Conservation (phyloP, 2,113 vertebrate genomes). For the Varanus salvator region DNA sequence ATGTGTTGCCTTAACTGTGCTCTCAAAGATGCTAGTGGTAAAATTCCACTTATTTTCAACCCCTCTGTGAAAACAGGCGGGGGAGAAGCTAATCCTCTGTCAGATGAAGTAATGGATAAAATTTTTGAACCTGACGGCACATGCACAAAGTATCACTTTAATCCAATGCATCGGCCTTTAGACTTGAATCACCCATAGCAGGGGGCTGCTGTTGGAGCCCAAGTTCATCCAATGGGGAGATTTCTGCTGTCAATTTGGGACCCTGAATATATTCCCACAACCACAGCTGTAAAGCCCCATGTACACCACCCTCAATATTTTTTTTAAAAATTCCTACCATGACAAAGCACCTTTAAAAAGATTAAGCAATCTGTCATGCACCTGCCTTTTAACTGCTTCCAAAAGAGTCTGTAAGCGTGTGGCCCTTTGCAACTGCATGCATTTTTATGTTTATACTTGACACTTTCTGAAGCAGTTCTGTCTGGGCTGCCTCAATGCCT, state of each 20-base stretch:
- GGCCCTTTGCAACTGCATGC: not conserved
- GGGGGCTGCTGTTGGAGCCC: not conserved
- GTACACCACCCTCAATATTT: not conserved
- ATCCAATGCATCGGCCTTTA: not conserved
- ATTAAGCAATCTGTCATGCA: not conserved
- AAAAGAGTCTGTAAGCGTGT: not conserved
- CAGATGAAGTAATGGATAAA: constrained; percentile 1
- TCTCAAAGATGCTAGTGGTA: constrained; percentile 22
- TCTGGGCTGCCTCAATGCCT: too few relatives aligned
- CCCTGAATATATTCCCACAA: not conserved
- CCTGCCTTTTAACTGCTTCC: not conserved
- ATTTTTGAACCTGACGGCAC: not conserved
- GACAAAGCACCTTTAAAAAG: not conserved
- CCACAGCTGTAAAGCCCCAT: not conserved
- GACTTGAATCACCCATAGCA: not conserved
- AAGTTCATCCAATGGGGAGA: not conserved
- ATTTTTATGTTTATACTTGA: not conserved
- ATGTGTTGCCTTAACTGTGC: not conserved
- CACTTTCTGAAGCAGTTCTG: too few relatives aligned
- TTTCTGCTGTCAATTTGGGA: not conserved
- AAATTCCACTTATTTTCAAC: constrained; percentile 33
- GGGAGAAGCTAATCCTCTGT: not conserved
- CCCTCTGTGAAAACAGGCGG: not conserved
- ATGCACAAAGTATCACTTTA: not conserved
- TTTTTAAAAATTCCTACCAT: not conserved